Percentiles rank a stretch among this genome's conserved stretches.
Conservation (phyloP, 1,140 invertebrate species). For the Nasonia vitripennis region DNA sequence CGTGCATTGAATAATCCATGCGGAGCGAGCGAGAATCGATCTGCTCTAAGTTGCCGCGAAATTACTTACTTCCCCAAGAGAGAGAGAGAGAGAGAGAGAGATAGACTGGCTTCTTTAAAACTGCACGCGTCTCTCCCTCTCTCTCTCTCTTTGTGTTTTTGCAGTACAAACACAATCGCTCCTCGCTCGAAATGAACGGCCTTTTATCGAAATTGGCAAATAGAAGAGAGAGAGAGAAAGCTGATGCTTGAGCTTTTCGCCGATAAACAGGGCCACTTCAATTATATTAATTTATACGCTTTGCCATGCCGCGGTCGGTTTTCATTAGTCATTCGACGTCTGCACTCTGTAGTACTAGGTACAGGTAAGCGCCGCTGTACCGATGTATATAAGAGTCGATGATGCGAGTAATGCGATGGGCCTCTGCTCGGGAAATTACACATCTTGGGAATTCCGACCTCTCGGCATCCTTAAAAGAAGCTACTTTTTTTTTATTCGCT, state of each 20-base stretch:
- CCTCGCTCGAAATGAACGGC: too few relatives aligned
- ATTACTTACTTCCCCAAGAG: too few relatives aligned
- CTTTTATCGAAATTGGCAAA: constrained; percentile 1
- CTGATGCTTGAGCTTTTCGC: neutral
- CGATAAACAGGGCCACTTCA: neutral
- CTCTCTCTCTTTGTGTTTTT: neutral
- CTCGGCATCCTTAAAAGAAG: neutral
- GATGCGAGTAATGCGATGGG: neutral
- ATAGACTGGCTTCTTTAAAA: neutral
- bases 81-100: too few relatives aligned
- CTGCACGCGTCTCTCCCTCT: neutral
- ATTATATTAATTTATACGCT: neutral
- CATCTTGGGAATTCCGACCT: neutral
- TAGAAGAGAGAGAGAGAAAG: neutral
- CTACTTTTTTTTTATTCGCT: too few relatives aligned
- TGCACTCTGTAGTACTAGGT: too few relatives aligned
- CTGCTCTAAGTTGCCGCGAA: neutral
- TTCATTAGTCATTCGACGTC: neutral
- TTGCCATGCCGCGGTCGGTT: neutral
- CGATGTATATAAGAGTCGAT: neutral
- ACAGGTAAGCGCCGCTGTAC: too few relatives aligned
- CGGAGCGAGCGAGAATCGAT: neutral
- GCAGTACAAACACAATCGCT: neutral
- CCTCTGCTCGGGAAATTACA: neutral
- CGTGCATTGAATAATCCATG: neutral